phyloP scores from a whole-genome alignment of 1,140 invertebrate genomes.

The Cecropterus lyciades region DNA sequence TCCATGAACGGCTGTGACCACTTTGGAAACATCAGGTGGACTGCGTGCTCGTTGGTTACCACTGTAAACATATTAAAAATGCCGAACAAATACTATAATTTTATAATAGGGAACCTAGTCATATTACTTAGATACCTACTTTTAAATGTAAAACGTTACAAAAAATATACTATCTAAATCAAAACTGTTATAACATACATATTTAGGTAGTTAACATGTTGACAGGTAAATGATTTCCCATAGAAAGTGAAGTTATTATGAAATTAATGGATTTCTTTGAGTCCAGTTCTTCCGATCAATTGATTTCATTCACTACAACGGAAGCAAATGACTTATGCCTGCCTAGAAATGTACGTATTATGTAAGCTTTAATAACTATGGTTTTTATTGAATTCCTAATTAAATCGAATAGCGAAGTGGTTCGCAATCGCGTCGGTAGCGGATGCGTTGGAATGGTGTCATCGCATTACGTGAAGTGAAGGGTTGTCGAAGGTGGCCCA shows the following conservation, averaged over 20 bases:
- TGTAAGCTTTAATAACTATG: slow-evolving; percentile 10
- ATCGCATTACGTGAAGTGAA: slow-evolving; percentile 59
- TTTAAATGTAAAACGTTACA: too few species aligned
- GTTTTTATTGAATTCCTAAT: slow-evolving; percentile 18
- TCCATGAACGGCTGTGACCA: too few species aligned
- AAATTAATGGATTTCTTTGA: slow-evolving; percentile 6
- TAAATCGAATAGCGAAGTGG: slow-evolving; percentile 22
- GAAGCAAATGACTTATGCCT: slow-evolving; percentile 1
- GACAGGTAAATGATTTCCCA: background rate
- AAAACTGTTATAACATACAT: background rate
- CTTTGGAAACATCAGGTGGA: too few species aligned
- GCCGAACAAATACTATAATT: too few species aligned
- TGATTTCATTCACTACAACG: slow-evolving; percentile 2
- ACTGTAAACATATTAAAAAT: too few species aligned
- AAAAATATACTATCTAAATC: too few species aligned
- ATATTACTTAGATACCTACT: too few species aligned
- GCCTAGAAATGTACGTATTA: background rate
- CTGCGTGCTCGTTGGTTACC: too few species aligned
- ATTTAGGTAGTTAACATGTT: background rate
- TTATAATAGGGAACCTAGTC: too few species aligned
- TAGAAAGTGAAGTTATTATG: slow-evolving; percentile 2
- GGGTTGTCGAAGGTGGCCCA: slow-evolving; percentile 54
- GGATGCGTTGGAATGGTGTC: slow-evolving; percentile 51
- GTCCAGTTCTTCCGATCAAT: slow-evolving; percentile 6
- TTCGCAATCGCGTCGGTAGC: slow-evolving; percentile 14